Base-by-base conservation (phyloP, 37 sponge, comb jelly and placozoan genomes). In the Bolinopsis microptera region DNA sequence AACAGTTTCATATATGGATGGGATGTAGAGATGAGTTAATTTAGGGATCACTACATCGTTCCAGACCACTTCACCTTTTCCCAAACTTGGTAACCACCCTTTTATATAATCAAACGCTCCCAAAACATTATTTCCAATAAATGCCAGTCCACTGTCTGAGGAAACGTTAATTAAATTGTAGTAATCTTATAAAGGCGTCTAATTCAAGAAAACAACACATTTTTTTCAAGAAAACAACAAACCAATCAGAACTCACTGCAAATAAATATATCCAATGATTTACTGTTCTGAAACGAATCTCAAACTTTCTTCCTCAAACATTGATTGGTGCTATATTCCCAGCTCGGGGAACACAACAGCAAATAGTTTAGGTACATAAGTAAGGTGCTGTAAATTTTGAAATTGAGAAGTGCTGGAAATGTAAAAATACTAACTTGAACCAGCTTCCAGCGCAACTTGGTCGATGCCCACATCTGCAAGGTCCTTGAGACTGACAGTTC, bases 121-220 rank as follows among this genome's bases (percentile, higher is more conserved):
- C 80, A 77, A 34, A 21, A 77, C 32, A 32, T 77, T 77, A 36
- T 77, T 77, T 16, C 80, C 37, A 35, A 77, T 77, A 32, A 77
- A 77, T 1, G 80, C 80, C 13, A 77, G 80, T 13, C 80, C 80
- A 77, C 33, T 77, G 35, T 77, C 80, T 77, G 80, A 77, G 9
- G 21, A 70, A 26, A 28, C 3, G 1, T 70, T 61, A 61, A 18
- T 9, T 21, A 61, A 61, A 18, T 9, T 61, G 18, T 61, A 61
- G 9, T 61, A 61, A 18, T 18, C 68, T 61, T 9, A 21, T 61
- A 61, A 61, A 61, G 18, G 9, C 68, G 18, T 61, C 18, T 61
- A 61, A 61, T 61, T 61, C 68, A 61, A n/a, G n/a, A n/a, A n/a
- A n/a, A n/a, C n/a, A n/a, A n/a, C n/a, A n/a, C n/a, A n/a, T n/a